A percentile compares a stretch with the other conserved stretches of the same genome.
phyloP scores from a whole-genome alignment of 1,140 invertebrate species.

The silkworm (Bombyx mori) region DNA sequence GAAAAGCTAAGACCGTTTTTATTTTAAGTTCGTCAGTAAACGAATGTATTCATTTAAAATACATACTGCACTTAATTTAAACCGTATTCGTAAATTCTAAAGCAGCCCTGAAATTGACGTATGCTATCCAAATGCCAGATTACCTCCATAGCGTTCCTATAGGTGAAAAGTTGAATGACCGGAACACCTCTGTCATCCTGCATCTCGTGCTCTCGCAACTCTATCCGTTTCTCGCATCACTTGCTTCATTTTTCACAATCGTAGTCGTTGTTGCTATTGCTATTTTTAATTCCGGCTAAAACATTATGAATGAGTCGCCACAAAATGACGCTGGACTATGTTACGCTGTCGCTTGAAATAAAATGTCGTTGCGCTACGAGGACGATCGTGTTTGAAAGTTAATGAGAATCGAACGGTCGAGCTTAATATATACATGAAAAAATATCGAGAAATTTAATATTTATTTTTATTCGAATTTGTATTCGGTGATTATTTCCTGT shows the following conservation, averaged over 20 bases:
- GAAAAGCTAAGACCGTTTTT: no score
- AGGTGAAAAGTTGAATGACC: conserved; percentile 40
- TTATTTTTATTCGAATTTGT: no score
- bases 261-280: conserved; percentile 29
- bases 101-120: conserved; percentile 14
- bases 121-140: conserved; percentile 15
- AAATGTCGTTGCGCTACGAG: conserved; percentile 8
- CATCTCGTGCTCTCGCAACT: conserved; percentile 29
- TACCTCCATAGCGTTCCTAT: conserved; percentile 19
- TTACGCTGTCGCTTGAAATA: conserved; percentile 17
- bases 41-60: background rate
- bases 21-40: no score
- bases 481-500: no score
- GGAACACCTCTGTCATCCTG: conserved; percentile 35
- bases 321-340: conserved; percentile 24
- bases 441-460: no score
- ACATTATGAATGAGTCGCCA: conserved; percentile 44
- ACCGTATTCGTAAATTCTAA: background rate
- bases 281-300: conserved; percentile 40
- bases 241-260: conserved; percentile 54
- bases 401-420: no score
- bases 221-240: conserved; percentile 28
- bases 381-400: conserved; percentile 9
- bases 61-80: conserved; percentile 5
- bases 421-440: no score